These are phyloP conservation scores for Neria commutata DNA, from an alignment of 2,888 invertebrate species.

Conservation along the genomic window DNA sequence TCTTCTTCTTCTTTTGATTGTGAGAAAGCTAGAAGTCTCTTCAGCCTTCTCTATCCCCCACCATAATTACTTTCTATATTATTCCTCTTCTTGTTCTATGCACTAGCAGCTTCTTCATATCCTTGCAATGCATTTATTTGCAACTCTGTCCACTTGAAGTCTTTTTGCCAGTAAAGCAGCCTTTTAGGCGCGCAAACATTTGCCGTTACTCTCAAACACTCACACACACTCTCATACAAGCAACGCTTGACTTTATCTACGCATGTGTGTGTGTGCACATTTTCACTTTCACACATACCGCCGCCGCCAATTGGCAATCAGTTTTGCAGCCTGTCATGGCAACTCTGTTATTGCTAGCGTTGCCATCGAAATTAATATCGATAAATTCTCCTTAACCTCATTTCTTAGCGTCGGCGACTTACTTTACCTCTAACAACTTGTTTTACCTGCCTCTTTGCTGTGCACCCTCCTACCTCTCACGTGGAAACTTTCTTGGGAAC, in stretches of 20 bases:
- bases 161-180: background rate
- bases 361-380: background rate
- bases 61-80: background rate
- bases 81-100: background rate
- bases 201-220: too few relatives aligned
- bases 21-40: too few relatives aligned
- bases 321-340: background rate
- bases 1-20: background rate
- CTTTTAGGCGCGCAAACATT: background rate
- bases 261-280: background rate
- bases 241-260: too few relatives aligned
- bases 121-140: background rate
- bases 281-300: background rate
- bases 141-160: too few relatives aligned
- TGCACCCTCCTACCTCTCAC: background rate
- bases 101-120: background rate
- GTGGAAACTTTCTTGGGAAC: too few relatives aligned
- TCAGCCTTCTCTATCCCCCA: background rate
- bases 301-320: background rate
- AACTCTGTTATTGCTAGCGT: background rate
- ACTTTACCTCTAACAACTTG: background rate
- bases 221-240: too few relatives aligned
- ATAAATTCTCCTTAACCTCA: slow-evolving; percentile 4
- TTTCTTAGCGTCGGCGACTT: too few relatives aligned
- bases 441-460: background rate